These are phyloP conservation scores for Oedothorax gibbosus DNA, from an alignment of 1,140 invertebrate genomes.

Conservation along the genomic window DNA sequence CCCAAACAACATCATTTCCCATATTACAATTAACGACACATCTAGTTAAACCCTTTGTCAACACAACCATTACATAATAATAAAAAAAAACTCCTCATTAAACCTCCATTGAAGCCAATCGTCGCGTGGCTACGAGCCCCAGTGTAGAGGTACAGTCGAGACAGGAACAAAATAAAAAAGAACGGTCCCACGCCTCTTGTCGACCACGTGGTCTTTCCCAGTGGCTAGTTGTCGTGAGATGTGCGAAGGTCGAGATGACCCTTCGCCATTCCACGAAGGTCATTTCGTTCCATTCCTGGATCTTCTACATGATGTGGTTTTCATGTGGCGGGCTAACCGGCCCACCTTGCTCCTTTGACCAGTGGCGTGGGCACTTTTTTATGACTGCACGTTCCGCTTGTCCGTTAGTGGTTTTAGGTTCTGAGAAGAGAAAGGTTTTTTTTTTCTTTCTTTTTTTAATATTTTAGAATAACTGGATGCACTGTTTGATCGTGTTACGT, in stretches of 20 bases:
- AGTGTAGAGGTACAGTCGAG: slow-evolving; percentile 49
- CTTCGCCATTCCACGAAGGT: slow-evolving; percentile 45
- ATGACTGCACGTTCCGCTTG: not conserved
- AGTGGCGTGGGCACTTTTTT: slow-evolving; percentile 40
- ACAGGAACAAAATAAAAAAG: slow-evolving; percentile 29
- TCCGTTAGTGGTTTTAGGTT: not conserved
- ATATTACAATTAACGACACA: too few species aligned
- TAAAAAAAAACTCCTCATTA: too few species aligned
- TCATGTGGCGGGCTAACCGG: not conserved
- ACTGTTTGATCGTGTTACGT: too few species aligned
- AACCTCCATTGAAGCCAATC: too few species aligned
- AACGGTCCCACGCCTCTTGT: slow-evolving; percentile 37
- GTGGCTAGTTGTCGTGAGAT: slow-evolving; percentile 56
- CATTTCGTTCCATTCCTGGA: slow-evolving; percentile 24
- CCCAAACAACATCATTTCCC: too few species aligned
- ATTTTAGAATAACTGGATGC: too few species aligned
- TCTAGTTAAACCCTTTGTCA: too few species aligned
- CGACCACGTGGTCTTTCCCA: slow-evolving; percentile 54
- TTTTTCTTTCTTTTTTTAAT: too few species aligned
- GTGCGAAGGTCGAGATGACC: slow-evolving; percentile 59
- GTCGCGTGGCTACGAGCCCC: slow-evolving; percentile 4
- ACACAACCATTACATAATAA: too few species aligned
- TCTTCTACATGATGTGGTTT: not conserved
- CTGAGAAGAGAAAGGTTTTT: too few species aligned
- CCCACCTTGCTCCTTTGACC: slow-evolving; percentile 37